Base-by-base conservation (phyloP, 1,140 invertebrate species). In the Helicoverpa armigera region DNA sequence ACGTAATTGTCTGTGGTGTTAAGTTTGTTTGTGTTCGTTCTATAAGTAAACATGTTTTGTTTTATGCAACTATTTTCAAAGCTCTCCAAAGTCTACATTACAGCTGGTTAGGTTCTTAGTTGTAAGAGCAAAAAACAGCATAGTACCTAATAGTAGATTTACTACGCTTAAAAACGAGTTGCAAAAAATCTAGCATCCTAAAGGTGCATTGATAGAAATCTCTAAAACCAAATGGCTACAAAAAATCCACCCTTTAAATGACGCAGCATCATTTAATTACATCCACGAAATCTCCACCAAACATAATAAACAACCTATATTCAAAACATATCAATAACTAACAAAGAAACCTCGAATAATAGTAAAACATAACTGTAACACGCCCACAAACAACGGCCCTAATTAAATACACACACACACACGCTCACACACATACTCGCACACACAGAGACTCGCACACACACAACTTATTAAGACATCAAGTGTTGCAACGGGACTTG, bases 401-500 rank as follows among this genome's bases (percentile, higher is more conserved):
- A 82, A 82, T 82, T 82, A 82, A 82, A 82, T 82, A 79, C 76
- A 75, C 70, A 65, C 61, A 67, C 13, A 9, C 75, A 54, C 4
- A 61, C 56, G 23, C 18, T 14, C n/a, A 29, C n/a, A 43, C 18
- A 50, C 3, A 51, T 23, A 51, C 43, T 51, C 60, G 53, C 18
- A 23, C n/a, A 29, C n/a, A 43, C 18, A 50, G 5, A 51, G 43
- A 51, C 43, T 51, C 60, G 53, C 23, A 82, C 79, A 56, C 69
- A 80, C 78, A 76, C 63, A 85, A 87, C 81, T 83, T 86, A 87
- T 87, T 87, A 87, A 88, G 83, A 87, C 86, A 87, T 87, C 87
- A 87, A 76, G 63, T 23, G 18, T 31, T 74, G 51, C 85, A 85
- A 87, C 84, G 86, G 88, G 83, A 83, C 78, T 81, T 78, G 61